A percentile compares a stretch with the other conserved stretches of the same genome.
These are phyloP conservation scores for Kryptolebias marmoratus DNA, from an alignment of 2,113 vertebrate species.

Conservation along the genomic window DNA sequence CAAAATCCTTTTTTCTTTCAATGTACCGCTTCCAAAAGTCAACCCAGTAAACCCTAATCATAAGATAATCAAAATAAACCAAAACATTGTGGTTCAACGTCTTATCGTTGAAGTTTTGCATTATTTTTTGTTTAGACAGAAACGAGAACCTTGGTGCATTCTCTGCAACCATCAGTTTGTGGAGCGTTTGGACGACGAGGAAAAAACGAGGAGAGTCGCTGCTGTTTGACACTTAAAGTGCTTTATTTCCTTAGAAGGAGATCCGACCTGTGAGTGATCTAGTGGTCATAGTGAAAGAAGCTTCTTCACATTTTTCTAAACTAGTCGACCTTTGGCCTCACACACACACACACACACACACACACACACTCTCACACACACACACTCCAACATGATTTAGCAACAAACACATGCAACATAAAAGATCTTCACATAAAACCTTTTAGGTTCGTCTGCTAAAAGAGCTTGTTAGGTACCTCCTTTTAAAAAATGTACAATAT, in stretches of 20 bases:
- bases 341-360: constrained; percentile 12
- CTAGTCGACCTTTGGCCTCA: constrained; percentile 63
- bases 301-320: constrained; percentile 77
- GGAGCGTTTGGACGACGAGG: background rate
- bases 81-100: no score
- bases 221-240: constrained; percentile 79
- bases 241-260: constrained; percentile 77
- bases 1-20: no score
- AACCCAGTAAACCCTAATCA: no score
- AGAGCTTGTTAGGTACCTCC: constrained; percentile 49
- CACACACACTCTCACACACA: background rate
- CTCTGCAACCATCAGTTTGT: no score
- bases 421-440: constrained; percentile 65
- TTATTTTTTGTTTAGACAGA: no score
- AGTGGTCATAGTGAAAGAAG: constrained; percentile 81
- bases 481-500: constrained; percentile 51
- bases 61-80: no score
- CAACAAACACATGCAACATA: constrained; percentile 71
- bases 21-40: no score
- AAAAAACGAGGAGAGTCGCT: constrained; percentile 26
- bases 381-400: constrained; percentile 48
- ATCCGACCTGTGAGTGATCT: constrained; percentile 68
- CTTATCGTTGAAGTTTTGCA: no score
- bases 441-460: constrained; percentile 36
- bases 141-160: no score